Evolutionary conservation across 2,888 invertebrate species (phyloP), one percentile per base, ranked within the genome.

Genomic region (Pristionchus fissidentatus): DNA sequence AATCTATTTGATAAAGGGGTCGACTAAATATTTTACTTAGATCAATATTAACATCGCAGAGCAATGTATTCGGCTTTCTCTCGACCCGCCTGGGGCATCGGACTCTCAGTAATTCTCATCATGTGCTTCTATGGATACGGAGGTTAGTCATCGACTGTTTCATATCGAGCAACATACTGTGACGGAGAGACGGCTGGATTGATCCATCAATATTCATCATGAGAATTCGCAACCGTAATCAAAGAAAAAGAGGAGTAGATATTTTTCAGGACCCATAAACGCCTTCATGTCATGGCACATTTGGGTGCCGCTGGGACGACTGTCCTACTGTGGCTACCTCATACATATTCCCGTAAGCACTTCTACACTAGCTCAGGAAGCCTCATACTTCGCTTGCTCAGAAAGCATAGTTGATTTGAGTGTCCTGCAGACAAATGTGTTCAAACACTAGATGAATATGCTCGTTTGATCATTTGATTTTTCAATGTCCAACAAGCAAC

Each of bases 271-370:
- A 15, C 82, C 84, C 5, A 86, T 87, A 62, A 87, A 87, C 77
- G 32, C 35, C 22, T 87, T 87, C 70, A 83, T 87, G 85, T 82
- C 81, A 22, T 87, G 87, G 87, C 49, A 83, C 52, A 84, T 83
- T 19, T 87, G 87, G 87, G 73, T 85, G 1, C 87, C 87, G 4
- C 84, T 87, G 29, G 87, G 87, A 1, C 80, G 85, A 0, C 70
- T 87, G 22, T 70, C 86, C 22, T 87, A 87, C 84, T 85, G 84
- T 10, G 84, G 80, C 0, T 87, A 87, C 60, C 80, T 87, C n/a
- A 77, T 88, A 22, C 87, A 87, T 55, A 19, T 79, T 4, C 79
- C 79, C n/a, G 43, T 73, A 41, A 22, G 15, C 13, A 78, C 10
- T 66, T 19, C 4, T 29, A 57, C n/a, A 7, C 38, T 38, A 7